Percentiles rank a stretch among this genome's conserved stretches.
Evolutionary conservation across 2,797 vertebrate genomes (phyloP).

Genomic region (Hippoglossus hippoglossus): DNA sequence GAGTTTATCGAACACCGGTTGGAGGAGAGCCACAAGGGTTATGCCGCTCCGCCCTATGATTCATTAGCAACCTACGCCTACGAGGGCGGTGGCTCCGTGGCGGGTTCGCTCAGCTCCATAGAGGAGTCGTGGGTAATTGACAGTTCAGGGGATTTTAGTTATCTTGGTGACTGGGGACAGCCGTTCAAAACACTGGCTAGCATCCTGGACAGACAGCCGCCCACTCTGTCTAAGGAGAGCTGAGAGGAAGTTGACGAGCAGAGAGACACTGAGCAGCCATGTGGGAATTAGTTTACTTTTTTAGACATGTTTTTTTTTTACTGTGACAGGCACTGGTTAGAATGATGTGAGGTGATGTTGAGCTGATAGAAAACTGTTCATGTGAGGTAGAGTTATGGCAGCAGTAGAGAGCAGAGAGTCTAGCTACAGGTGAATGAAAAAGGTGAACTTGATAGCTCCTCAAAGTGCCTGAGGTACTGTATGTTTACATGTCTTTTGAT

Average conservation of each 20-base stretch:
- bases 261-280: background rate
- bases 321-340: slow-evolving; percentile 32
- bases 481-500: slow-evolving; percentile 62
- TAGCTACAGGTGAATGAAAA: slow-evolving; percentile 12
- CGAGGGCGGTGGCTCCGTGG: slow-evolving; percentile 89
- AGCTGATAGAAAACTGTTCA: background rate
- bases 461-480: slow-evolving; percentile 68
- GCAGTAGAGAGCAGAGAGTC: slow-evolving; percentile 1
- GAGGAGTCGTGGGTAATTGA: slow-evolving; percentile 86
- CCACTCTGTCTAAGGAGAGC: slow-evolving; percentile 39
- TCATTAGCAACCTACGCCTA: slow-evolving; percentile 92
- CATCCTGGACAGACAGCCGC: slow-evolving; percentile 85
- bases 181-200: slow-evolving; percentile 89
- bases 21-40: slow-evolving; percentile 86
- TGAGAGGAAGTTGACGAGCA: slow-evolving; percentile 27
- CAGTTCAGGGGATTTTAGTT: slow-evolving; percentile 88
- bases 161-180: slow-evolving; percentile 90
- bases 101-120: slow-evolving; percentile 92
- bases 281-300: slow-evolving; percentile 28
- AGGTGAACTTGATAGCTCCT: slow-evolving; percentile 45
- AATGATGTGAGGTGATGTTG: slow-evolving; percentile 2
- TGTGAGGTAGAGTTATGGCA: slow-evolving; percentile 19
- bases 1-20: slow-evolving; percentile 89
- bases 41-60: slow-evolving; percentile 87
- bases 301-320: slow-evolving; percentile 42